Conservation (phyloP, 2,113 vertebrate species). For the Hemibagrus wyckioides region DNA sequence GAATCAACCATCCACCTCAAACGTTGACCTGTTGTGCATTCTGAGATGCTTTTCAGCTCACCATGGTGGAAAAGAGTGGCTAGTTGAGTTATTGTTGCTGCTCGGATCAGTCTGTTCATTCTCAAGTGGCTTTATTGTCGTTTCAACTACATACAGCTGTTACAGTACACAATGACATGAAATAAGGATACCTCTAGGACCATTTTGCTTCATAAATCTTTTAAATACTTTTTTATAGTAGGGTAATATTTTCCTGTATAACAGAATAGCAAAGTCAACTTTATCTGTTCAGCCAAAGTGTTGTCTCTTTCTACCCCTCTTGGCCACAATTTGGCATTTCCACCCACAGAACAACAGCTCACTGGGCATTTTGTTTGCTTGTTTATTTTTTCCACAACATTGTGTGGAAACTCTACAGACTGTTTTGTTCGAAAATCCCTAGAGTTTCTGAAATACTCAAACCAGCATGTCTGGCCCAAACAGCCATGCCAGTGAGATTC, state of each 20-base stretch:
- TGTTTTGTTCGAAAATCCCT: not conserved
- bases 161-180: too few relatives aligned
- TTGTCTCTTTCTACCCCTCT: not conserved
- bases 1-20: not conserved
- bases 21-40: not conserved
- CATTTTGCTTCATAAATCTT: too few relatives aligned
- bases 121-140: too few relatives aligned
- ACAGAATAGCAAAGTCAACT: too few relatives aligned
- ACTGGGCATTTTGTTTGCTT: not conserved
- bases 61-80: not conserved
- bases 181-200: too few relatives aligned
- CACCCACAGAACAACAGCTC: not conserved
- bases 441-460: not conserved
- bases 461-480: not conserved
- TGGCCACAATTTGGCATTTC: not conserved
- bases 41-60: not conserved
- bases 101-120: not conserved
- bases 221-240: too few relatives aligned
- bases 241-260: too few relatives aligned
- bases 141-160: too few relatives aligned
- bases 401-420: not conserved
- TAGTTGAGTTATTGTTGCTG: not conserved
- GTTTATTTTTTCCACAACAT: not conserved
- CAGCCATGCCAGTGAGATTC: not conserved
- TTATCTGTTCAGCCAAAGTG: too few relatives aligned